A percentile compares a stretch with the other conserved stretches of the same genome.
Conservation (phyloP, 1,140 invertebrate genomes). For the Agrypnia vestita region DNA sequence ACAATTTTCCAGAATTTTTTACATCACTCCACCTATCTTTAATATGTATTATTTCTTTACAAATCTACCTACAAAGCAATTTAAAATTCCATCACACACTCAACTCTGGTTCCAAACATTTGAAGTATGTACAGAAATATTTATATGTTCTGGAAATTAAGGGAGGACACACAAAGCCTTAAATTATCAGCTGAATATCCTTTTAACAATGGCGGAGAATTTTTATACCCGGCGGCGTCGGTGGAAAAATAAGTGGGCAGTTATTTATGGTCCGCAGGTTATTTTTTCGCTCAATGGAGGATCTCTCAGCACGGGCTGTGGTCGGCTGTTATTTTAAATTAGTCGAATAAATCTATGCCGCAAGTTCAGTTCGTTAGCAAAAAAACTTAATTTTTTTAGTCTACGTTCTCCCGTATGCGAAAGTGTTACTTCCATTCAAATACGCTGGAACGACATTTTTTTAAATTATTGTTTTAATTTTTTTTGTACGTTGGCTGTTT, state of each 20-base stretch:
- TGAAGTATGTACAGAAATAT: slow-evolving; percentile 46
- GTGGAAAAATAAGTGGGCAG: slow-evolving; percentile 41
- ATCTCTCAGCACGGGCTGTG: background rate
- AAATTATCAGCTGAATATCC: slow-evolving; percentile 55
- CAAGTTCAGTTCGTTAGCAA: background rate
- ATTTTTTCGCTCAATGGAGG: slow-evolving; percentile 47
- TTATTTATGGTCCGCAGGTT: slow-evolving; percentile 56
- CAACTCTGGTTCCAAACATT: slow-evolving; percentile 15
- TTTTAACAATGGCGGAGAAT: slow-evolving; percentile 48
- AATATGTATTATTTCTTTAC: too few species aligned
- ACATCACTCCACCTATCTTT: too few species aligned
- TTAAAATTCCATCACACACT: too few species aligned
- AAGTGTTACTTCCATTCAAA: too few species aligned
- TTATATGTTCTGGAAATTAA: slow-evolving; percentile 57
- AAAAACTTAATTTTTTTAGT: too few species aligned
- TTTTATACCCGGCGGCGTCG: slow-evolving; percentile 46
- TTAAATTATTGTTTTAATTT: too few species aligned
- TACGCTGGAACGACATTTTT: too few species aligned
- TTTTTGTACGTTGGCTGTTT: too few species aligned
- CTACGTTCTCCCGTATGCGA: too few species aligned
- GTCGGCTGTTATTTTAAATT: slow-evolving; percentile 38
- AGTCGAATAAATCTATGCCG: slow-evolving; percentile 30
- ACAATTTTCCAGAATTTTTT: too few species aligned
- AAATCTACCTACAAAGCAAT: too few species aligned
- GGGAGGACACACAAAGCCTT: slow-evolving; percentile 44